A percentile compares a stretch with the other conserved stretches of the same genome.
These are phyloP conservation scores for Eidolon helvum DNA, from an alignment of 2,113 vertebrate species.

Conservation along the genomic window DNA sequence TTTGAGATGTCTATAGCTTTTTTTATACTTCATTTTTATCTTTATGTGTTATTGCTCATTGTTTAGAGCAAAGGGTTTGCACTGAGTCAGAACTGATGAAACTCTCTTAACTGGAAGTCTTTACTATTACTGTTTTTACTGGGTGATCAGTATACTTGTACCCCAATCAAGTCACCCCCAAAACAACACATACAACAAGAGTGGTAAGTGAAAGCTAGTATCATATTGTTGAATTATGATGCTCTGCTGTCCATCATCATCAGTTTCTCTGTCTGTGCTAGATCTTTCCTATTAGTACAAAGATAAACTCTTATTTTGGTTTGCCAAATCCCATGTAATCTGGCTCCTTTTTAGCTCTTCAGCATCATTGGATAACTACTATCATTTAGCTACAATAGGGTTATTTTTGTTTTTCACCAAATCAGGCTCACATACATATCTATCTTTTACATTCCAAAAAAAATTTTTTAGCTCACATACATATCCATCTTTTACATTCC, in stretches of 20 bases:
- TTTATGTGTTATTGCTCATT: neutral
- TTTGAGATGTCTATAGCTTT: neutral
- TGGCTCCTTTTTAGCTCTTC: neutral
- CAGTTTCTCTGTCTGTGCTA: neutral
- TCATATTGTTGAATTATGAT: neutral
- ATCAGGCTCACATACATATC: neutral
- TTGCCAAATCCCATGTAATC: neutral
- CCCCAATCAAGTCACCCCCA: neutral
- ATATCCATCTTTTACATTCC: neutral
- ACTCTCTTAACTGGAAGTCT: neutral
- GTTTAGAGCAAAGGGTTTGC: neutral
- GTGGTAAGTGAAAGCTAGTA: neutral
- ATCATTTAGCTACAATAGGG: neutral
- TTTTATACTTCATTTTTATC: neutral
- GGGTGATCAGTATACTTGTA: neutral
- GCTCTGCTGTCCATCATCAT: neutral
- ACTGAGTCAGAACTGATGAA: neutral
- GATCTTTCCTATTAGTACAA: neutral
- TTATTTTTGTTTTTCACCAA: neutral
- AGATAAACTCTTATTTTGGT: neutral
- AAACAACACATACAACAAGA: neutral
- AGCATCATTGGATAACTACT: neutral
- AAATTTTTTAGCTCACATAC: neutral
- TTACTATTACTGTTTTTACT: neutral
- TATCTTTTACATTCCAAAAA: conserved; percentile 31